phyloP scores from a whole-genome alignment of 1,140 invertebrate genomes.

The Streblospio benedicti region DNA sequence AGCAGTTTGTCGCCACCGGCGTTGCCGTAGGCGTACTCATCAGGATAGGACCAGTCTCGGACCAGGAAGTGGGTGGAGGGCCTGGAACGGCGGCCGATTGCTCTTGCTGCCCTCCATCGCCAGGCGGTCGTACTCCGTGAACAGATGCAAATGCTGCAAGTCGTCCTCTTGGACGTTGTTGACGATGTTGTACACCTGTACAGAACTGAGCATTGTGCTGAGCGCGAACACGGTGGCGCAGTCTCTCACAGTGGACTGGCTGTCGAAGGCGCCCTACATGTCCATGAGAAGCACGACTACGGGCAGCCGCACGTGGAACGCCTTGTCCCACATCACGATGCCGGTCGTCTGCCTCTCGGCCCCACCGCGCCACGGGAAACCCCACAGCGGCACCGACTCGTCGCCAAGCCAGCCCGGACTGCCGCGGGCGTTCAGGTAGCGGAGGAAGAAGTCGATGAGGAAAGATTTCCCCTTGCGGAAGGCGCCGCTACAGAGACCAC shows the following conservation, averaged over 20 bases:
- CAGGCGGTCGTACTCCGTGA: conserved; percentile 81
- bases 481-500: conserved; percentile 91
- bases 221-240: conserved; percentile 93
- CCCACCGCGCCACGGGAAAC: conserved; percentile 83
- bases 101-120: conserved; percentile 72
- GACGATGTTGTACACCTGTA: conserved; percentile 51
- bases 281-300: conserved; percentile 85
- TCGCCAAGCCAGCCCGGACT: conserved; percentile 47
- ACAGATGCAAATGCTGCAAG: conserved; percentile 75
- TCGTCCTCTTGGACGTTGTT: conserved; percentile 82
- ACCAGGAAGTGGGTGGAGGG: conserved; percentile 87
- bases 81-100: conserved; percentile 55
- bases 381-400: conserved; percentile 47
- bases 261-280: conserved; percentile 95
- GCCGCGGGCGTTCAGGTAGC: conserved; percentile 55
- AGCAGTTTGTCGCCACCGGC: conserved; percentile 80
- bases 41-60: conserved; percentile 96
- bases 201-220: conserved; percentile 88
- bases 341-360: conserved; percentile 90
- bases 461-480: conserved; percentile 96
- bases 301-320: conserved; percentile 57
- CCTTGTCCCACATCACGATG: conserved; percentile 90
- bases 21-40: conserved; percentile 86
- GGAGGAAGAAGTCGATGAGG: conserved; percentile 81
- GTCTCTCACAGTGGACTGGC: conserved; percentile 87